Evolutionary conservation across 2,888 invertebrate species (phyloP), one percentile per base, ranked within the genome.

Genomic region (Taphrorychus bicolor): DNA sequence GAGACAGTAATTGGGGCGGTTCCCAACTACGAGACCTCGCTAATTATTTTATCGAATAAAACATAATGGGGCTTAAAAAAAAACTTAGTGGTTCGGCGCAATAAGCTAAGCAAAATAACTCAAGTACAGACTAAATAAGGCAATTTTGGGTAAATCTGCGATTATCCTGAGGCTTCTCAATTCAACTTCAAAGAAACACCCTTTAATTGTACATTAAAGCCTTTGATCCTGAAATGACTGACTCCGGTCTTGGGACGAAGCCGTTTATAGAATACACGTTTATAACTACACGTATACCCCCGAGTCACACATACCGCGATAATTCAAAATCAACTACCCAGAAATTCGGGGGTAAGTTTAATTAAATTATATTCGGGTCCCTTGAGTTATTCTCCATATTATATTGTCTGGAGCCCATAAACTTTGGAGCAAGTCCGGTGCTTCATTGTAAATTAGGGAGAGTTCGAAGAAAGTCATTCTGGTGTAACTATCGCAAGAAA

Each of bases 1-100:
- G 75, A 76, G 76, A 78, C 78, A 76, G 78, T 79, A 79, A 80
- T 80, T 79, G 77, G 75, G 76, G 70, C 70, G 74, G 75, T 70
- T 69, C 69, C 76, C 73, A 73, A 57, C 61, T 52, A 41, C 54
- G 70, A 73, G 71, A 69, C 70, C 69, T 54, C 69, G 74, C 78
- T 80, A 80, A 80, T 81, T 79, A 79, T 78, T 79, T 79, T 77
- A 79, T 77, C 21, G 19, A 51, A 45, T 45, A 16, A 17, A 16
- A 45, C 45, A 45, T n/a, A n/a, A n/a, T 9, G 32, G 3, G 32
- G 32, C 32, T 7, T 9, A 7, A 7, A 3, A 32, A 32, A 32
- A 32, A 32, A 32, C 32, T 32, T 32, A 32, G 32, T 11, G 32
- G 1, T 9, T 9, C 32, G 32, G 3, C 9, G 11, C 7, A 32